A percentile compares a stretch with the other conserved stretches of the same genome.
These are phyloP conservation scores for Drosophila tsacasi DNA, from an alignment of 1,140 invertebrate genomes.

Conservation along the genomic window DNA sequence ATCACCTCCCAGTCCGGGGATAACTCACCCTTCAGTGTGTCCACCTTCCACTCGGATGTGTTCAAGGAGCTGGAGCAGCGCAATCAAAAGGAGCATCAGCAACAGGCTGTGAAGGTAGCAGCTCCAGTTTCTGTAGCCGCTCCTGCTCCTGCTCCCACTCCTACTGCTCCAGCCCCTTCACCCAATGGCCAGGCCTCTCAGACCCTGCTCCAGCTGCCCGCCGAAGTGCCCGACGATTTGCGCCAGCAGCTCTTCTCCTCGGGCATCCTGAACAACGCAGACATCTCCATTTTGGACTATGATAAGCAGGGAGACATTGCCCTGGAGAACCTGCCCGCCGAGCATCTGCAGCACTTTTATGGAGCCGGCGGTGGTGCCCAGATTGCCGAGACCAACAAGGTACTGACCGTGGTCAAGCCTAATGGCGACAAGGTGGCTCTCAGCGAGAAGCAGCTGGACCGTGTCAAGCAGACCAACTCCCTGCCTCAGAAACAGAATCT, in stretches of 20 bases:
- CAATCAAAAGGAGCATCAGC: conserved; percentile 45
- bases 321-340: conserved; percentile 92
- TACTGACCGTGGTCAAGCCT: conserved; percentile 88
- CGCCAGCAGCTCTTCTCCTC: conserved; percentile 93
- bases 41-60: conserved; percentile 80
- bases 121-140: conserved; percentile 3
- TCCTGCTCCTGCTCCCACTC: conserved; percentile 15
- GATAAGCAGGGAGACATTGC: conserved; percentile 95
- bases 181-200: conserved; percentile 85
- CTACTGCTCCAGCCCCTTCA: conserved; percentile 9
- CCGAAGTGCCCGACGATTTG: conserved; percentile 94
- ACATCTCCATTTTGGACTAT: conserved; percentile 94
- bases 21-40: conserved; percentile 76
- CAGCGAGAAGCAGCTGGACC: conserved; percentile 86
- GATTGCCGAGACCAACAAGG: conserved; percentile 89
- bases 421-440: conserved; percentile 87
- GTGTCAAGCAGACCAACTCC: conserved; percentile 83
- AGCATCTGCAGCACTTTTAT: conserved; percentile 93
- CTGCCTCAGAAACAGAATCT: conserved; percentile 87
- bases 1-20: conserved; percentile 42
- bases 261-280: conserved; percentile 93
- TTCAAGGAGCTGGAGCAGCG: conserved; percentile 82
- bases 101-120: conserved; percentile 5
- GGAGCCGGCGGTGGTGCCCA: conserved; percentile 90
- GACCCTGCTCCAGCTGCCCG: conserved; percentile 89